Evolutionary conservation across 23 tunicate species (phyloP), one percentile per base, ranked within the genome.

Genomic region (Botrylloides violaceus): DNA sequence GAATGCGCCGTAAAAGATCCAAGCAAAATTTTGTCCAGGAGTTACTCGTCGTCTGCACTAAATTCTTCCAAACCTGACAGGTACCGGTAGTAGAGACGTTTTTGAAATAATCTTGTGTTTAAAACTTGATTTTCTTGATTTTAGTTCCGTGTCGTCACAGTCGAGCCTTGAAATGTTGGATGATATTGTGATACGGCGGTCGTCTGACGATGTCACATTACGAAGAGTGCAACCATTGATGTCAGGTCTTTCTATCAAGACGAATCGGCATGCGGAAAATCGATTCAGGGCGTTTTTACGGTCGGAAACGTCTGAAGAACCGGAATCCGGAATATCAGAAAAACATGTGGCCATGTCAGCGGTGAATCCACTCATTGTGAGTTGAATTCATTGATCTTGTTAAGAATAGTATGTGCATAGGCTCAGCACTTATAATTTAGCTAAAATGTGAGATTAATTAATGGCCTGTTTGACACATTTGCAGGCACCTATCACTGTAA

Each of bases 271-370:
- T 12, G 74, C 58, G 5, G 74, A 68, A 43, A 68, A 30, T 28
- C 74, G 74, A 1, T 68, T 68, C 29, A 24, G 60, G 37, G 58
- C 58, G 6, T 43, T 21, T 19, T 23, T 68, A 28, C 36, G 74
- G 28, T 36, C 74, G 19, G 74, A 68, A 43, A 68, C 74, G 28
- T 68, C 74, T 4, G 74, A 68, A 43, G 74, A 68, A 43, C 74
- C 74, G 25, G 74, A 68, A 43, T 68, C 74, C 1, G 74, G 74
- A 9, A 68, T 68, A 18, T 35, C 56, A 25, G 74, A 68, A 68
- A 68, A 68, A 2, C 29, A 26, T n/a, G 74, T 68, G 29, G 58
- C 58, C 12, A 32, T 39, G 74, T 31, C 70, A 3, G 70, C 70
- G 32, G 26, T 28, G 26, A 33, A 33, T 27, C 33, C 70, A 4